Evolutionary conservation across 2,888 invertebrate species (phyloP).

Genomic region (Merodon equestris): DNA sequence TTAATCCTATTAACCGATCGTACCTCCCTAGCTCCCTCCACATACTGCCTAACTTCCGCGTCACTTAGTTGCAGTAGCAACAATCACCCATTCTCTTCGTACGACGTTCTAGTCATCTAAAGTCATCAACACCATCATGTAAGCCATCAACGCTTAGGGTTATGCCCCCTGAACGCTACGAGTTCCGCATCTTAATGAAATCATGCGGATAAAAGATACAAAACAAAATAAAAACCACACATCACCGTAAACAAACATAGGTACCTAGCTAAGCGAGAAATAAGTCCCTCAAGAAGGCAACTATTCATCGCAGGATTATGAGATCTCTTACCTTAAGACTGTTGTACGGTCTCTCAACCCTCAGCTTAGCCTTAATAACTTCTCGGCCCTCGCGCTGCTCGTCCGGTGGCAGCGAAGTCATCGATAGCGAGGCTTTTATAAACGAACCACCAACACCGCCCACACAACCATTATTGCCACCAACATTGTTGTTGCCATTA

Average conservation of each 20-base stretch:
- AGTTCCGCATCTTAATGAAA: slow-evolving; percentile 61
- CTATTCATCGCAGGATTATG: slow-evolving; percentile 27
- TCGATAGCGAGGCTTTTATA: slow-evolving; percentile 80
- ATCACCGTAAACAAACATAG: slow-evolving; percentile 9
- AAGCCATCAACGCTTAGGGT: slow-evolving; percentile 20
- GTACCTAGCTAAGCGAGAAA: slow-evolving; percentile 62
- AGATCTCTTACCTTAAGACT: slow-evolving; percentile 83
- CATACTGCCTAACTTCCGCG: slow-evolving; percentile 9
- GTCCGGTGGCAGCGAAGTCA: slow-evolving; percentile 88
- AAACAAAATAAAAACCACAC: slow-evolving; percentile 45
- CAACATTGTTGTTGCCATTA: background rate
- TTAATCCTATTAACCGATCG: slow-evolving; percentile 19
- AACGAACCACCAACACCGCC: slow-evolving; percentile 57
- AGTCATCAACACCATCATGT: slow-evolving; percentile 2
- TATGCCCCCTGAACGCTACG: slow-evolving; percentile 40
- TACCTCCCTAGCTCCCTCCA: background rate
- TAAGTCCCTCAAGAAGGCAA: slow-evolving; percentile 31
- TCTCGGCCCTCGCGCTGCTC: slow-evolving; percentile 80
- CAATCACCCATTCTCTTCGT: too few species aligned
- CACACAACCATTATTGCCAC: too few species aligned
- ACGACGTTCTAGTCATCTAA: background rate
- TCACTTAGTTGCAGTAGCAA: background rate
- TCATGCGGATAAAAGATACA: slow-evolving; percentile 50
- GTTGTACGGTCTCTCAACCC: slow-evolving; percentile 87
- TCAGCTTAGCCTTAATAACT: slow-evolving; percentile 80